Evolutionary conservation across 2,888 invertebrate genomes (phyloP).

Genomic region (Phyto melanocephala): DNA sequence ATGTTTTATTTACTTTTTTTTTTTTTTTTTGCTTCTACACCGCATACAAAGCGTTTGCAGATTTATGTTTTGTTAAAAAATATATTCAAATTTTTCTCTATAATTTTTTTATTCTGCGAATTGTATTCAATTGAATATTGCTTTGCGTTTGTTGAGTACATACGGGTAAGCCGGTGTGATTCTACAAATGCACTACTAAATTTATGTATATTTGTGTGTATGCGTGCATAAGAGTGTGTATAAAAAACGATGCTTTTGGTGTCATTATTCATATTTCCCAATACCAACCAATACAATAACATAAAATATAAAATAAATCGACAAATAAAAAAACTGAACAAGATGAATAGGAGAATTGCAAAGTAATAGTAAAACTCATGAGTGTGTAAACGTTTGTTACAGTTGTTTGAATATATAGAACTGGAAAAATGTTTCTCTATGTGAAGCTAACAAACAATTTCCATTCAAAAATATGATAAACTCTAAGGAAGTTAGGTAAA

Average conservation of each 20-base stretch:
- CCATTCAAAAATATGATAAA: too few relatives aligned
- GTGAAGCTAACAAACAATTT: too few relatives aligned
- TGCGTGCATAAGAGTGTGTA: conserved; percentile 14
- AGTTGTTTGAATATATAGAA: conserved; percentile 12
- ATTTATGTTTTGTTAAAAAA: conserved; percentile 50
- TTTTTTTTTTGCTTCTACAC: conserved; percentile 22
- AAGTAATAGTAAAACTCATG: not conserved
- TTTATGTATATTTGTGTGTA: not conserved
- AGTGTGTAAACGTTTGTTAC: conserved; percentile 12
- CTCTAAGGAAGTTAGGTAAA: too few relatives aligned
- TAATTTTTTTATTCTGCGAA: conserved; percentile 36
- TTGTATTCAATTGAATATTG: conserved; percentile 59
- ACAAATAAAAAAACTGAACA: not conserved
- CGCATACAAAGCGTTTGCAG: conserved; percentile 34
- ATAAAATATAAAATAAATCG: not conserved
- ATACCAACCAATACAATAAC: conserved; percentile 42
- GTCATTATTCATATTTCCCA: conserved; percentile 62
- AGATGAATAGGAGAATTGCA: not conserved
- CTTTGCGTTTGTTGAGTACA: conserved; percentile 38
- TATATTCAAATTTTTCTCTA: conserved; percentile 5
- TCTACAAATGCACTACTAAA: not conserved
- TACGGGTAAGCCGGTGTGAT: not conserved
- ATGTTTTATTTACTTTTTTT: not conserved
- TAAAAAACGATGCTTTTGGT: conserved; percentile 59
- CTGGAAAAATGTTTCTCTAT: too few relatives aligned